Conservation (phyloP, 2,797 vertebrate genomes). For the Tapirus indicus region DNA sequence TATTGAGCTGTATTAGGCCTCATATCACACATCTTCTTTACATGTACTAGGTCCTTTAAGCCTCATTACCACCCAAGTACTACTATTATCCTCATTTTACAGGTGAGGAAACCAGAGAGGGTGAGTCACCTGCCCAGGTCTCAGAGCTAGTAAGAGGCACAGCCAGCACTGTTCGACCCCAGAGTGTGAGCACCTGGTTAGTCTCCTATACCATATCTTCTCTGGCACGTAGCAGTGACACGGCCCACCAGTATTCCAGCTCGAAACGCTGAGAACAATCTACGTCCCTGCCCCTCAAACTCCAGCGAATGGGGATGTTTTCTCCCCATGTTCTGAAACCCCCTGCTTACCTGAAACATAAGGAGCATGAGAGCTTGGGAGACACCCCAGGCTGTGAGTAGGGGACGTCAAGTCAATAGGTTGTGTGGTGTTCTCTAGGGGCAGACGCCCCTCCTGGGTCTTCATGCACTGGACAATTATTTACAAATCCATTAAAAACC, state of each 20-base stretch:
- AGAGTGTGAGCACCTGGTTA: not conserved
- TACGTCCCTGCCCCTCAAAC: fast-evolving
- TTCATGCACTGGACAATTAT: not conserved
- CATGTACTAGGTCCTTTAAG: not conserved
- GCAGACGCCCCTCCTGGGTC: not conserved
- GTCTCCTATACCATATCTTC: not conserved
- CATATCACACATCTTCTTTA: not conserved
- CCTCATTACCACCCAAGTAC: not conserved
- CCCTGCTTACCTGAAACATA: not conserved
- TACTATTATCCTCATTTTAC: not conserved
- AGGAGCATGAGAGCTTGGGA: not conserved
- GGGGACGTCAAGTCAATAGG: not conserved
- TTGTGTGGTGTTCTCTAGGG: not conserved
- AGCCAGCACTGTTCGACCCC: not conserved
- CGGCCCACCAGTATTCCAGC: not conserved
- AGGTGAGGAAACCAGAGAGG: not conserved
- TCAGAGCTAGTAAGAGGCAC: not conserved
- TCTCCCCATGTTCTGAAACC: not conserved
- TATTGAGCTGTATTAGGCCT: not conserved
- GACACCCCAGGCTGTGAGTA: not conserved
- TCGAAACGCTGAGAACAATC: not conserved
- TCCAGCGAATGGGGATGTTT: not conserved
- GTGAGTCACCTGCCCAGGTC: not conserved
- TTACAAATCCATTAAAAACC: not conserved
- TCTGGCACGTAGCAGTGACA: not conserved